Conservation (phyloP, 2,888 invertebrate genomes). For the Tetragnatha montana region DNA sequence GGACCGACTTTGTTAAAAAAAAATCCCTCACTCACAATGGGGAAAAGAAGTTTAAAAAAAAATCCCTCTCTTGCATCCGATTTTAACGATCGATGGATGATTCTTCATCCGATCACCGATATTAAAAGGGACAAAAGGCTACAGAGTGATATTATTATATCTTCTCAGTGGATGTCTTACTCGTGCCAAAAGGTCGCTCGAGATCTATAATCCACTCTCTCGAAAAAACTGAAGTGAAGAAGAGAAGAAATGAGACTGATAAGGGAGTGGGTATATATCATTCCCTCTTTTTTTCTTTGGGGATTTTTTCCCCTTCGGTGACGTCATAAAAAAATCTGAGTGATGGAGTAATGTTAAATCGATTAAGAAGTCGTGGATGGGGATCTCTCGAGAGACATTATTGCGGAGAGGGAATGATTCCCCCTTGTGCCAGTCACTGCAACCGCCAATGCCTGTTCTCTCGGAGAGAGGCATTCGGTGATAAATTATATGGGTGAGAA, state of each 20-base stretch:
- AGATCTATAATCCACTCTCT: neutral
- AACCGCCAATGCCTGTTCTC: neutral
- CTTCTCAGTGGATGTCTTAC: slow-evolving; percentile 28
- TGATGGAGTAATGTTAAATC: slow-evolving; percentile 56
- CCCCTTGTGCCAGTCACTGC: neutral
- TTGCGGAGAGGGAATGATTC: slow-evolving; percentile 12
- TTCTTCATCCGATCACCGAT: slow-evolving; percentile 15
- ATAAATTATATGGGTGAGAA: slow-evolving; percentile 1
- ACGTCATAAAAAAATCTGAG: slow-evolving; percentile 27
- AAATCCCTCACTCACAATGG: neutral
- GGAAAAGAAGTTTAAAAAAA: neutral
- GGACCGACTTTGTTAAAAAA: slow-evolving; percentile 11
- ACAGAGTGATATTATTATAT: slow-evolving; percentile 9
- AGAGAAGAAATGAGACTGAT: slow-evolving; percentile 7
- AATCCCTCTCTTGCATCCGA: slow-evolving; percentile 12
- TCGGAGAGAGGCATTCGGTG: neutral
- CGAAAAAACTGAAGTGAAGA: neutral
- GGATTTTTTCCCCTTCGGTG: neutral
- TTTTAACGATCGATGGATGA: slow-evolving; percentile 44
- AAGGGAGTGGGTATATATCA: slow-evolving; percentile 18
- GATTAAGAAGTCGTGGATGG: slow-evolving; percentile 44
- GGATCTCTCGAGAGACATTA: slow-evolving; percentile 49
- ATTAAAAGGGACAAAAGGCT: slow-evolving; percentile 41
- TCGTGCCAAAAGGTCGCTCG: slow-evolving; percentile 29
- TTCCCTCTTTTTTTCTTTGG: neutral